A percentile compares a stretch with the other conserved stretches of the same genome.
These are phyloP conservation scores for Rhagologus leucostigma DNA, from an alignment of 2,113 vertebrate species.

Conservation along the genomic window DNA sequence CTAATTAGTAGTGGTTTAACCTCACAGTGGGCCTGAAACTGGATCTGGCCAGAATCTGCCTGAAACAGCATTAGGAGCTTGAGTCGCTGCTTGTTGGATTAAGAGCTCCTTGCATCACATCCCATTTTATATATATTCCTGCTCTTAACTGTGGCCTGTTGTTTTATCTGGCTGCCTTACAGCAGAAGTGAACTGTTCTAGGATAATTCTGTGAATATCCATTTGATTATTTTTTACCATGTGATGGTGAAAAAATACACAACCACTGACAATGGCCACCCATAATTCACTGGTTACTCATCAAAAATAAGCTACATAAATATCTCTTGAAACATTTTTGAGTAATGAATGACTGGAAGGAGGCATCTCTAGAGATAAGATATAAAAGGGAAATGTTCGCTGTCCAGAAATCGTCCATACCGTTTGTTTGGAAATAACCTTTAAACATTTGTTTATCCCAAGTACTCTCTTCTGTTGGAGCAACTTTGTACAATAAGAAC, in stretches of 20 bases:
- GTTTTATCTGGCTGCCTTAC: not conserved
- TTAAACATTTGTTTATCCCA: not conserved
- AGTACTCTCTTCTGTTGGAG: not conserved
- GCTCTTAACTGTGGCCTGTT: not conserved
- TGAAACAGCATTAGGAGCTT: not conserved
- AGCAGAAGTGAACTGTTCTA: not conserved
- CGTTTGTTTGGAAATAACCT: not conserved
- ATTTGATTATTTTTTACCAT: not conserved
- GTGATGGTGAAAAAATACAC: not conserved
- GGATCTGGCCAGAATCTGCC: not conserved
- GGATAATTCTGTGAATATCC: not conserved
- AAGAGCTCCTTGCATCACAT: not conserved
- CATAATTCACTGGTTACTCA: not conserved
- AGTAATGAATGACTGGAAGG: not conserved
- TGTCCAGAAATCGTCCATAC: not conserved
- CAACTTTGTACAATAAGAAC: not conserved
- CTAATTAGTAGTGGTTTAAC: not conserved
- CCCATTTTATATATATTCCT: not conserved
- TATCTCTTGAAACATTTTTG: not conserved
- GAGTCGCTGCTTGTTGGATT: not conserved
- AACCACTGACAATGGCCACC: not conserved
- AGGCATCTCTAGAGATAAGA: not conserved
- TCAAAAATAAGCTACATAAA: not conserved
- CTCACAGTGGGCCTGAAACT: not conserved
- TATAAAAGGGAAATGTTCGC: not conserved